These are phyloP conservation scores for Steinernema khuongi DNA, from an alignment of 1,140 invertebrate species.

Conservation along the genomic window DNA sequence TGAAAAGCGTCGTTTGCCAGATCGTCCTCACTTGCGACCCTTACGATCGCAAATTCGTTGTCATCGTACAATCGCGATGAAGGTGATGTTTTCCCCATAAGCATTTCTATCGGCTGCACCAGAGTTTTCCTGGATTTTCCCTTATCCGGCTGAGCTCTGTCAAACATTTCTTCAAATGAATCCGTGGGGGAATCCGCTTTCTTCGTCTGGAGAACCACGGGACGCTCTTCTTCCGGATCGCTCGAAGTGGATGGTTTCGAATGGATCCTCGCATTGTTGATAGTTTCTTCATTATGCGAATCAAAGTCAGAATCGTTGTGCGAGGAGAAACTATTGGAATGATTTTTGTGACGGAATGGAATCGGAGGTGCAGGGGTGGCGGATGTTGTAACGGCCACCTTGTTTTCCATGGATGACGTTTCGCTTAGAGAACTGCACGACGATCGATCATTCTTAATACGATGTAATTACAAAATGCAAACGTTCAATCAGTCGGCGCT, in stretches of 20 bases:
- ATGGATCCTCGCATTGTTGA: not conserved
- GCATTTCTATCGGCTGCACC: not conserved
- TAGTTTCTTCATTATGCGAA: not conserved
- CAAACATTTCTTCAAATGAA: not conserved
- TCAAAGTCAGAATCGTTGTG: not conserved
- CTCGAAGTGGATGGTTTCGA: not conserved
- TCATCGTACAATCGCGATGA: not conserved
- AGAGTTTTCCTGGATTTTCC: not conserved
- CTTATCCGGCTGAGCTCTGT: not conserved
- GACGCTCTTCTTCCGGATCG: not conserved
- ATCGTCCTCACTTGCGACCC: not conserved
- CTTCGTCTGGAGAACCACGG: not conserved
- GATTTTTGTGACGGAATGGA: not conserved
- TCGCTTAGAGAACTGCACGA: not conserved
- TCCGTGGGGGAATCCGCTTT: not conserved
- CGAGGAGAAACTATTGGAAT: not conserved
- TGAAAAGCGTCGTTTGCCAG: not conserved
- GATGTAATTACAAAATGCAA: not conserved
- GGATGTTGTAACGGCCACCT: not conserved
- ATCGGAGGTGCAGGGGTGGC: not conserved
- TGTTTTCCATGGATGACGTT: not conserved
- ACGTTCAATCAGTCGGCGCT: not conserved
- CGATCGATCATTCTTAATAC: conserved; percentile 5
- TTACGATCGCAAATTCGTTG: not conserved
- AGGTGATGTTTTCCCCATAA: not conserved